Evolutionary conservation across 2,113 vertebrate genomes (phyloP).

Genomic region (Gorsachius goisagi): DNA sequence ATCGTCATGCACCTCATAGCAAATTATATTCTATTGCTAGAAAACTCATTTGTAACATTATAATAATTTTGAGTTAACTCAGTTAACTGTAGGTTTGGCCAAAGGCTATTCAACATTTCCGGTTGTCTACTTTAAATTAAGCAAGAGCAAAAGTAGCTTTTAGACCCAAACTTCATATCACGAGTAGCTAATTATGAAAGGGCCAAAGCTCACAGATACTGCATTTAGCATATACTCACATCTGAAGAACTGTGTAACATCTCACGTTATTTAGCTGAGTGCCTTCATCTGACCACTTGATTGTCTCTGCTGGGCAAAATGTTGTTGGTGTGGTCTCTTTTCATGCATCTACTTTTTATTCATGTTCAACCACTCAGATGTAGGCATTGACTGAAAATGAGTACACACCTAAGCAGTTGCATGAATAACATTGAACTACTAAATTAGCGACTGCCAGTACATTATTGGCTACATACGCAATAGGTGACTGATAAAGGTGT

Average conservation of each 20-base stretch:
- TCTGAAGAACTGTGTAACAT: background rate
- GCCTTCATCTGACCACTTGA: background rate
- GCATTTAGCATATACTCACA: background rate
- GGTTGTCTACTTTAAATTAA: background rate
- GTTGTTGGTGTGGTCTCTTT: background rate
- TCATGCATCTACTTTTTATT: background rate
- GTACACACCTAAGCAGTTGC: background rate
- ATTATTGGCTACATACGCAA: background rate
- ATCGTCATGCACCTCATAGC: accelerated
- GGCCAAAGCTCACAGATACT: background rate
- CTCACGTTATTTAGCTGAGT: background rate
- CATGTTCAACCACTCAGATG: background rate
- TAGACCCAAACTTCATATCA: background rate
- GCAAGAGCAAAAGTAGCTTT: background rate
- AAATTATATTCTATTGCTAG: background rate
- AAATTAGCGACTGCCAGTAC: background rate
- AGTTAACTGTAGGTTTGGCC: background rate
- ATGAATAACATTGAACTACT: background rate
- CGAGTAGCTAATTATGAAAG: background rate
- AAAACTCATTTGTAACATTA: background rate
- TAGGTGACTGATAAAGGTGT: background rate
- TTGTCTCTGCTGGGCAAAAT: background rate
- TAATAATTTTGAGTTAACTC: background rate
- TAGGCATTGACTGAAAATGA: background rate
- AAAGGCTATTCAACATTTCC: background rate